These are phyloP conservation scores for Oscheius myriophilus DNA, from an alignment of 2,888 invertebrate genomes.

Conservation along the genomic window DNA sequence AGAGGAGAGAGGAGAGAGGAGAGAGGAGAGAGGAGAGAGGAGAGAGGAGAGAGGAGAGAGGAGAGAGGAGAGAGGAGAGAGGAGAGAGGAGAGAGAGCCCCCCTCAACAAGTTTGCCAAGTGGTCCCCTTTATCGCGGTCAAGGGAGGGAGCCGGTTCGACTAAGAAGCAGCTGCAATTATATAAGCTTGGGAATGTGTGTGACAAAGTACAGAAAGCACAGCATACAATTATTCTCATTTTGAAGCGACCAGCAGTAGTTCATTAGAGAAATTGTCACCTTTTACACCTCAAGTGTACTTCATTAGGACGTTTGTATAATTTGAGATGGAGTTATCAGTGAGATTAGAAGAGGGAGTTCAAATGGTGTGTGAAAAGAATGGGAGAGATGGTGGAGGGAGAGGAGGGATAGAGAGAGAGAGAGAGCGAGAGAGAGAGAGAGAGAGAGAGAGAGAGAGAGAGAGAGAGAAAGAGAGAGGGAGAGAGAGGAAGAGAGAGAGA, in stretches of 20 bases:
- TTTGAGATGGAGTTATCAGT: background rate
- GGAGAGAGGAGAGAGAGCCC: background rate
- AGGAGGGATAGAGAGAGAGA: background rate
- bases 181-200: background rate
- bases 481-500: background rate
- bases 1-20: constrained; percentile 6
- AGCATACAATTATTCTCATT: background rate
- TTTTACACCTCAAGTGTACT: too few species aligned
- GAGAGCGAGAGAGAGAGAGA: background rate
- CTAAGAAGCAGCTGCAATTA: background rate
- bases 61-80: background rate
- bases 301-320: background rate
- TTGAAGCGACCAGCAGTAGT: too few species aligned
- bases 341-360: background rate
- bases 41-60: background rate
- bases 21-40: constrained; percentile 10
- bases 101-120: too few species aligned
- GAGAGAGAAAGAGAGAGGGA: background rate
- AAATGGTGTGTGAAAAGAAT: background rate
- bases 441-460: background rate
- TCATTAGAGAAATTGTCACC: too few species aligned
- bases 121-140: too few species aligned
- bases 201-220: too few species aligned
- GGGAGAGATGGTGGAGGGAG: background rate
- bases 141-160: too few species aligned